A percentile compares a stretch with the other conserved stretches of the same genome.
Conservation (phyloP, 2,113 vertebrate genomes). For the Dinomys branickii region DNA sequence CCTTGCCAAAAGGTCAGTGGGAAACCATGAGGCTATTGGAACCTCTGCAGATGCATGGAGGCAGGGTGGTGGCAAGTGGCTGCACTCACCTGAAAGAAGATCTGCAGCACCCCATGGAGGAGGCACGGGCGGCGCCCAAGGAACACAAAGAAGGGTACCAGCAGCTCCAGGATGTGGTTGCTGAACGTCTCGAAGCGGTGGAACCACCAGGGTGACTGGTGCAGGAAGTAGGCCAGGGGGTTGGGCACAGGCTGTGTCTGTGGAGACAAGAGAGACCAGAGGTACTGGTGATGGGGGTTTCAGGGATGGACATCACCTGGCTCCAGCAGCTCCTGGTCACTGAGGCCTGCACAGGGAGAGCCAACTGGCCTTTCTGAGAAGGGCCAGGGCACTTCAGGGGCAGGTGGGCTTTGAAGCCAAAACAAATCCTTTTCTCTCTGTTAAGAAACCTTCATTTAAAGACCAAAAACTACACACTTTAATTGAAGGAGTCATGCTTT, state of each 20-base stretch:
- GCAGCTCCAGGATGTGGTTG: conserved; percentile 95
- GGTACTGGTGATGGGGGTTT: neutral
- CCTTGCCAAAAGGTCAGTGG: neutral
- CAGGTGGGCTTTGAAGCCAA: neutral
- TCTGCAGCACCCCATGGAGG: conserved; percentile 90
- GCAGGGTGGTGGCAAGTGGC: neutral
- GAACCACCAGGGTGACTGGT: conserved; percentile 93
- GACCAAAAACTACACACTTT: conserved; percentile 17
- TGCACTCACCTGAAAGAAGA: conserved; percentile 94
- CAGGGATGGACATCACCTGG: neutral
- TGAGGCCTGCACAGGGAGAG: neutral
- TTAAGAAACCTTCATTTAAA: conserved; percentile 53
- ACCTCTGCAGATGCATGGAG: neutral
- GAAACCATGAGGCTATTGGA: neutral
- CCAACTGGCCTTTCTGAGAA: neutral
- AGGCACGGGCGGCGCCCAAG: conserved; percentile 91
- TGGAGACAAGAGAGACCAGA: neutral
- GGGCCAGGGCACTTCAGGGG: neutral
- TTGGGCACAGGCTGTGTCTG: conserved; percentile 97
- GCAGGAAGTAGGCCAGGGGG: conserved; percentile 95
- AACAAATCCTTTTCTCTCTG: neutral
- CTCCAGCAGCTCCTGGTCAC: no score
- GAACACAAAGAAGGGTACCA: conserved; percentile 93
- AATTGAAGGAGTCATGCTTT: conserved; percentile 78
- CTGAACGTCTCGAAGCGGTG: conserved; percentile 91